phyloP scores from a whole-genome alignment of 2,797 vertebrate species.

The Siniperca scherzeri region DNA sequence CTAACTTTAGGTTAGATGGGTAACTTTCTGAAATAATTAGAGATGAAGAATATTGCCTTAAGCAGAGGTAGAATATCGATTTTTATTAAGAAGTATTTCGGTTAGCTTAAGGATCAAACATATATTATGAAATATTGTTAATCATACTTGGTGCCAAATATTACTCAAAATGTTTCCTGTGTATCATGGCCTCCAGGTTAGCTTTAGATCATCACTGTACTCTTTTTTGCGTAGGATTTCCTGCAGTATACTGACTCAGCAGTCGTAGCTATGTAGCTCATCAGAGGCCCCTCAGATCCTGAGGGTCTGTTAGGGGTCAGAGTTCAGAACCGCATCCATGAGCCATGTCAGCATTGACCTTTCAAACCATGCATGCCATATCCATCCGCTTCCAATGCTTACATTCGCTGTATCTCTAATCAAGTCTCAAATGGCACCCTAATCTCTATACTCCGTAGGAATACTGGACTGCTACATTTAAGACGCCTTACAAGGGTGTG shows the following conservation, averaged over 20 bases:
- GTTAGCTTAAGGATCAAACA: slow-evolving; percentile 62
- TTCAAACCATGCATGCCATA: slow-evolving; percentile 79
- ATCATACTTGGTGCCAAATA: slow-evolving; percentile 75
- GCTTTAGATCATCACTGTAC: slow-evolving; percentile 61
- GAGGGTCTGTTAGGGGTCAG: slow-evolving; percentile 62
- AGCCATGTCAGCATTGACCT: slow-evolving; percentile 81
- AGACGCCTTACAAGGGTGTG: slow-evolving; percentile 67
- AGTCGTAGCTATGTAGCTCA: slow-evolving; percentile 71
- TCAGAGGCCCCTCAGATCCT: slow-evolving; percentile 53
- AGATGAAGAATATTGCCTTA: slow-evolving; percentile 67
- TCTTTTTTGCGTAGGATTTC: slow-evolving; percentile 58
- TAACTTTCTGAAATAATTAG: slow-evolving; percentile 59
- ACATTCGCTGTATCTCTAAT: slow-evolving; percentile 64
- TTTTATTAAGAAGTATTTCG: slow-evolving; percentile 46
- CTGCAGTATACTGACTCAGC: slow-evolving; percentile 66
- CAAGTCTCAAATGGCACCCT: slow-evolving; percentile 77
- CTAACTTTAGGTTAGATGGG: slow-evolving; percentile 58
- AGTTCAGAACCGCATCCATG: slow-evolving; percentile 80
- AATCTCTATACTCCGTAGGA: slow-evolving; percentile 57
- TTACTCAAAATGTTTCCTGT: slow-evolving; percentile 66
- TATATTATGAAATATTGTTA: slow-evolving; percentile 58
- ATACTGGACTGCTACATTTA: slow-evolving; percentile 63
- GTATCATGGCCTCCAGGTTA: slow-evolving; percentile 67
- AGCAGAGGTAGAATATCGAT: slow-evolving; percentile 55
- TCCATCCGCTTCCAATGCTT: slow-evolving; percentile 80